A percentile compares a stretch with the other conserved stretches of the same genome.
Conservation (phyloP, 2,113 vertebrate species). For the Phyllostomus hastatus region DNA sequence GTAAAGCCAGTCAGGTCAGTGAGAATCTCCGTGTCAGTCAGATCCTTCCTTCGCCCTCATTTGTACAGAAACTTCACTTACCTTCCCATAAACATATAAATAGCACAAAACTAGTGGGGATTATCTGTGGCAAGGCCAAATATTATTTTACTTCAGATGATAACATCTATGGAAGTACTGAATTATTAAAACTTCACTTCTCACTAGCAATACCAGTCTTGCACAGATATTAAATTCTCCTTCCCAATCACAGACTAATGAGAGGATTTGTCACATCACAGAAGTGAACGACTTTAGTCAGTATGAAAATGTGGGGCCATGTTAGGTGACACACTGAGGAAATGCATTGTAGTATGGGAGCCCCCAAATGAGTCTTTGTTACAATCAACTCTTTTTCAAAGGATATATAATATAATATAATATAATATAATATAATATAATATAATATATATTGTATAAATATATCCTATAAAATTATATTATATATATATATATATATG, state of each 20-base stretch:
- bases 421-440: too few species aligned
- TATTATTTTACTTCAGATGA: neutral
- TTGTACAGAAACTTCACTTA: neutral
- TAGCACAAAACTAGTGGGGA: neutral
- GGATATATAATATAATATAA: too few species aligned
- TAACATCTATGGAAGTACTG: neutral
- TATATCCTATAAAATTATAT: too few species aligned
- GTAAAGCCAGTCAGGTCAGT: fast-evolving
- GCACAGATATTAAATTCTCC: neutral
- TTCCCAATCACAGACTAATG: neutral
- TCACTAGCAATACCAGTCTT: neutral
- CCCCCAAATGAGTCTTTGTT: neutral
- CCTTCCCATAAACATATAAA: neutral
- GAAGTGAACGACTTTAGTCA: neutral
- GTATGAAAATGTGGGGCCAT: neutral
- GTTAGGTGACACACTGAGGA: neutral
- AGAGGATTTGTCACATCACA: neutral
- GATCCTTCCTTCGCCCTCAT: neutral
- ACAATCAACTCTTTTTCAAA: neutral
- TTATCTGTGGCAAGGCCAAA: neutral
- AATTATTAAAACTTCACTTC: neutral
- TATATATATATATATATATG: too few species aligned
- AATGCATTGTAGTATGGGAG: neutral
- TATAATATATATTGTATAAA: too few species aligned
- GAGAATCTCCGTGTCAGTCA: neutral